These are phyloP conservation scores for Vollenhovia emeryi DNA, from an alignment of 1,140 invertebrate genomes.

Conservation along the genomic window DNA sequence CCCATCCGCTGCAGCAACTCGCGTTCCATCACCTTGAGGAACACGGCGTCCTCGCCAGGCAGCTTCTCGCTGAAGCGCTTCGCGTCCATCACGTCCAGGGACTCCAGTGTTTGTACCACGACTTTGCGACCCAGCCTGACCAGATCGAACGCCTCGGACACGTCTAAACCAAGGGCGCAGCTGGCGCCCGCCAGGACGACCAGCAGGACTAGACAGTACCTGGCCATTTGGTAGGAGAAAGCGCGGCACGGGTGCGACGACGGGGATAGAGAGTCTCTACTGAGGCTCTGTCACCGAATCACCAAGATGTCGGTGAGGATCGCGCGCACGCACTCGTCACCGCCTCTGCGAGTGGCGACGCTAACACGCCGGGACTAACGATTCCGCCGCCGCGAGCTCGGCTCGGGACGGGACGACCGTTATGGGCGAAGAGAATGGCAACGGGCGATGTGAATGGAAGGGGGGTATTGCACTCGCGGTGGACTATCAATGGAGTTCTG, in stretches of 20 bases:
- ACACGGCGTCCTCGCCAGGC: conserved; percentile 86
- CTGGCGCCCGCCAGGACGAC: not conserved
- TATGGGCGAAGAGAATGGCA: too few relatives aligned
- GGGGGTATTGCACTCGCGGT: not conserved
- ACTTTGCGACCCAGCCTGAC: conserved; percentile 87
- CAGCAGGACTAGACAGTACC: not conserved
- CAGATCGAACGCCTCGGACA: conserved; percentile 87
- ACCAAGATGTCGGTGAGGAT: not conserved
- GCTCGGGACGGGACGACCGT: not conserved
- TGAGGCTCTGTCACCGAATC: too few relatives aligned
- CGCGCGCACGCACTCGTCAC: not conserved
- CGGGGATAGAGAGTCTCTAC: too few relatives aligned
- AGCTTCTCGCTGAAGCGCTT: conserved; percentile 71
- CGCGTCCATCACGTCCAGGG: conserved; percentile 87
- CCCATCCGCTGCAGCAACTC: conserved; percentile 85
- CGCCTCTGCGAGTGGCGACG: conserved; percentile 51
- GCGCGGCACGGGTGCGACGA: not conserved
- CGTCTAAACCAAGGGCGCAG: conserved; percentile 68
- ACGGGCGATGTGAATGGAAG: conserved; percentile 21
- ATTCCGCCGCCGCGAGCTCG: not conserved
- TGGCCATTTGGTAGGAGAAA: conserved; percentile 8
- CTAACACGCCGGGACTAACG: conserved; percentile 21
- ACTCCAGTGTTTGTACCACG: conserved; percentile 86
- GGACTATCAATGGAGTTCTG: conserved; percentile 24
- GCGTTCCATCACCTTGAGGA: conserved; percentile 86